These are phyloP conservation scores for Oryzias celebensis DNA, from an alignment of 2,113 vertebrate species.

Conservation along the genomic window DNA sequence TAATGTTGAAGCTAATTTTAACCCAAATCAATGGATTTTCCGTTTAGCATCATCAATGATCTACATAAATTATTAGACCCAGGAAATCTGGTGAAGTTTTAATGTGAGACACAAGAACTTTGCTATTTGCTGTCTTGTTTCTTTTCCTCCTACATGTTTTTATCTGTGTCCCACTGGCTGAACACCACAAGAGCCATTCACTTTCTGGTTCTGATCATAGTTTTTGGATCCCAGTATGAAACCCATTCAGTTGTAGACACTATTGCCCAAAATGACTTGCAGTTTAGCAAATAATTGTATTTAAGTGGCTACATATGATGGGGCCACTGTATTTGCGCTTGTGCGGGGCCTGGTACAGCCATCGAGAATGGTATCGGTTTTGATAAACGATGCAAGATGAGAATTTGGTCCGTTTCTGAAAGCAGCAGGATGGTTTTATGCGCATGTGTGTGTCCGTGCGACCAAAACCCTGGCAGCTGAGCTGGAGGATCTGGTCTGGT, in stretches of 20 bases:
- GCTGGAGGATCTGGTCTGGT: conserved; percentile 67
- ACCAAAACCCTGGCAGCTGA: conserved; percentile 41
- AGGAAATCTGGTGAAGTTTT: too few relatives aligned
- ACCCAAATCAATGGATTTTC: too few relatives aligned
- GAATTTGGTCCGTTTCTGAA: conserved; percentile 46
- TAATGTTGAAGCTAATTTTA: too few relatives aligned
- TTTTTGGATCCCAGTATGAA: conserved; percentile 41
- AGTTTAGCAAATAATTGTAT: conserved; percentile 61
- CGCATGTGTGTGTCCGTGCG: conserved; percentile 5
- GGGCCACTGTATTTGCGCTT: conserved; percentile 33
- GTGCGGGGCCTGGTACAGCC: too few relatives aligned
- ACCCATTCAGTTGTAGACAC: conserved; percentile 44
- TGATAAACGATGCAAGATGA: conserved; percentile 51
- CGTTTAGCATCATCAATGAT: too few relatives aligned
- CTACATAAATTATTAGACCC: too few relatives aligned
- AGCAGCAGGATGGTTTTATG: conserved; percentile 27
- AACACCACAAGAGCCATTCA: conserved; percentile 49
- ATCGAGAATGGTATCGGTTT: conserved; percentile 27
- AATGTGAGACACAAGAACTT: conserved; percentile 15
- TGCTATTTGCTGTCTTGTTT: conserved; percentile 40
- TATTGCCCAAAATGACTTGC: conserved; percentile 57
- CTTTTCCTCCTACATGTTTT: conserved; percentile 54
- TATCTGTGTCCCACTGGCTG: conserved; percentile 54
- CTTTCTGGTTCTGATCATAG: conserved; percentile 56
- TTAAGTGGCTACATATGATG: conserved; percentile 64